phyloP scores from a whole-genome alignment of 2,797 vertebrate species.

The Cheirogaleus major region DNA sequence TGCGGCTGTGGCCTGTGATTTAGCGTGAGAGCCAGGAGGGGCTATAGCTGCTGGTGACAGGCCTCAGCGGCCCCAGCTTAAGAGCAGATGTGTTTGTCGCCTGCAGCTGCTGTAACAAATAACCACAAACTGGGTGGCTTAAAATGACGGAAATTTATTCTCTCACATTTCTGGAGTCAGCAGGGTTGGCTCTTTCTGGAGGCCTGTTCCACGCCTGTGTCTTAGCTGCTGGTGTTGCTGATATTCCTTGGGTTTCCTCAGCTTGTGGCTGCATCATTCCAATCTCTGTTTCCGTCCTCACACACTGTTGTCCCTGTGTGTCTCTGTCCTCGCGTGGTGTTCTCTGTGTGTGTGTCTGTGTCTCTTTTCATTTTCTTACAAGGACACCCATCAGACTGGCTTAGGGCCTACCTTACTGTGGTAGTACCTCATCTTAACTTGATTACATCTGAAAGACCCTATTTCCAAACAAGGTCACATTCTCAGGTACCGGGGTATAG shows the following conservation, averaged over 20 bases:
- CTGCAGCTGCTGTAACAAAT: not conserved
- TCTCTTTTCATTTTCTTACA: not conserved
- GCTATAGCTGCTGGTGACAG: not conserved
- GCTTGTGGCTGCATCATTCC: not conserved
- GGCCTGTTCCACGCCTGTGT: not conserved
- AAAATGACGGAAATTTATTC: too few species aligned
- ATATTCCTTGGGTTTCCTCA: not conserved
- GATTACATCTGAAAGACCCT: not conserved
- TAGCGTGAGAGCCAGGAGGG: not conserved
- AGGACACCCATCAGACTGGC: not conserved
- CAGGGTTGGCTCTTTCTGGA: not conserved
- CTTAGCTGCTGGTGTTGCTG: not conserved
- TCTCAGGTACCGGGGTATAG: not conserved
- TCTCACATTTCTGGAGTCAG: not conserved
- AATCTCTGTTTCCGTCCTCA: rapidly evolving
- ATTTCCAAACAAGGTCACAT: not conserved
- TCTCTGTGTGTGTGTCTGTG: not conserved
- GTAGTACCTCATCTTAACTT: not conserved
- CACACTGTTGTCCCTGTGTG: not conserved
- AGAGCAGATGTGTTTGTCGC: not conserved
- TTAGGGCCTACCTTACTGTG: not conserved
- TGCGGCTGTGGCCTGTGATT: not conserved
- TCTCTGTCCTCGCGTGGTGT: rapidly evolving
- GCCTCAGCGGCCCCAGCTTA: rapidly evolving
- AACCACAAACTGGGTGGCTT: not conserved